A percentile compares a stretch with the other conserved stretches of the same genome.
These are phyloP conservation scores for Hippasteria phrygiana DNA, from an alignment of 53 echinoderm and acorn worm species.

Conservation along the genomic window DNA sequence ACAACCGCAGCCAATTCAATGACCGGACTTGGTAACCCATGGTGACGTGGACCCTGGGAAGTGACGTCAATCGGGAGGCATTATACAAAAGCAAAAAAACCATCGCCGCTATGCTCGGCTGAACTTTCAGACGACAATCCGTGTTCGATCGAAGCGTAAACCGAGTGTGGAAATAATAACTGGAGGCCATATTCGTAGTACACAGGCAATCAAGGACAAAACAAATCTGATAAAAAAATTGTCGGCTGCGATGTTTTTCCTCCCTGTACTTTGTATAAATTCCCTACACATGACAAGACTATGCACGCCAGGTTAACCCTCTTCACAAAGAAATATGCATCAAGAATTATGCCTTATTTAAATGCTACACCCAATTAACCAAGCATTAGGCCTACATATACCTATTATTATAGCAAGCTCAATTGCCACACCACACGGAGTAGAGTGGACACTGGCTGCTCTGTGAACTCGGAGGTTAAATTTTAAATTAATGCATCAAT, in stretches of 20 bases:
- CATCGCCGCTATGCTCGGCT: neutral
- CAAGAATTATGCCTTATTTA: no score
- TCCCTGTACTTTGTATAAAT: neutral
- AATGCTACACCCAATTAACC: no score
- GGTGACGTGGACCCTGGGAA: slow-evolving; percentile 76
- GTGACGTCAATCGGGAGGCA: slow-evolving; percentile 75
- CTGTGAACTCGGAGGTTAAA: no score
- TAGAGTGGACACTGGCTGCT: no score
- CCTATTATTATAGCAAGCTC: no score
- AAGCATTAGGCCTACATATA: no score
- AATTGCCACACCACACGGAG: no score
- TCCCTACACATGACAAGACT: no score
- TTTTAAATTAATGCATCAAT: no score
- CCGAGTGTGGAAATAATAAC: neutral
- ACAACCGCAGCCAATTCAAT: slow-evolving; percentile 55
- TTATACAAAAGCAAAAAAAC: slow-evolving; percentile 4
- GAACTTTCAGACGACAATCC: neutral
- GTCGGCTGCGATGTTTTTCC: neutral
- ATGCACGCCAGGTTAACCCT: no score
- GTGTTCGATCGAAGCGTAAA: slow-evolving; percentile 9
- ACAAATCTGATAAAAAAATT: neutral
- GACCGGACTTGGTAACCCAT: slow-evolving; percentile 72
- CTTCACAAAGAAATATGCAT: no score
- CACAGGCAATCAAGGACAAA: neutral
- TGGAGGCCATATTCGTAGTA: neutral